phyloP scores from a whole-genome alignment of 2,797 vertebrate genomes.

The Coranthus polyacanthus region DNA sequence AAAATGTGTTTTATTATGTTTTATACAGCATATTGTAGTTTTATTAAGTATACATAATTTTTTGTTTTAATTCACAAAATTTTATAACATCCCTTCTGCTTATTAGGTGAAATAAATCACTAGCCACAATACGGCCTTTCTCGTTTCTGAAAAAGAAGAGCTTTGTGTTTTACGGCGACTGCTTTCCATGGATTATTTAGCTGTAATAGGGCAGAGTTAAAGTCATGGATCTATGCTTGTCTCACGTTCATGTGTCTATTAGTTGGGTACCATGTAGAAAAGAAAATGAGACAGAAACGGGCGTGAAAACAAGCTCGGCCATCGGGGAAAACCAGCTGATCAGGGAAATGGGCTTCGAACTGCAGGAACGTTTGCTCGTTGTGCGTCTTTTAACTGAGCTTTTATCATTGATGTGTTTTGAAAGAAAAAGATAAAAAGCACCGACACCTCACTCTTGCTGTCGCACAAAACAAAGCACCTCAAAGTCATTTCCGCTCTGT shows the following conservation, averaged over 20 bases:
- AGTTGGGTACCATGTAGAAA: constrained; percentile 39
- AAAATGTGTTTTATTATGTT: constrained; percentile 85
- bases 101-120: constrained; percentile 76
- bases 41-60: constrained; percentile 85
- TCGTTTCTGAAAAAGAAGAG: constrained; percentile 50
- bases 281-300: constrained; percentile 38
- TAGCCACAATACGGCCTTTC: constrained; percentile 71
- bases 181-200: constrained; percentile 47
- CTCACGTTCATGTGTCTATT: constrained; percentile 30
- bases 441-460: too few species aligned
- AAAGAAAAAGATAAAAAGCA: too few species aligned
- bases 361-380: too few species aligned
- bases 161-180: constrained; percentile 48
- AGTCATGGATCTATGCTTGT: constrained; percentile 47
- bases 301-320: constrained; percentile 45
- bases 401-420: too few species aligned
- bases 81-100: constrained; percentile 79
- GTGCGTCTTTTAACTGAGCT: too few species aligned
- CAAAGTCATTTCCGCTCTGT: too few species aligned
- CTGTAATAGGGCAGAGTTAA: constrained; percentile 31
- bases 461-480: too few species aligned
- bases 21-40: constrained; percentile 86
- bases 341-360: too few species aligned
- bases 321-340: constrained; percentile 24
- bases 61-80: constrained; percentile 80